Base-by-base conservation (phyloP, 2,888 invertebrate genomes). In the Labia minor region DNA sequence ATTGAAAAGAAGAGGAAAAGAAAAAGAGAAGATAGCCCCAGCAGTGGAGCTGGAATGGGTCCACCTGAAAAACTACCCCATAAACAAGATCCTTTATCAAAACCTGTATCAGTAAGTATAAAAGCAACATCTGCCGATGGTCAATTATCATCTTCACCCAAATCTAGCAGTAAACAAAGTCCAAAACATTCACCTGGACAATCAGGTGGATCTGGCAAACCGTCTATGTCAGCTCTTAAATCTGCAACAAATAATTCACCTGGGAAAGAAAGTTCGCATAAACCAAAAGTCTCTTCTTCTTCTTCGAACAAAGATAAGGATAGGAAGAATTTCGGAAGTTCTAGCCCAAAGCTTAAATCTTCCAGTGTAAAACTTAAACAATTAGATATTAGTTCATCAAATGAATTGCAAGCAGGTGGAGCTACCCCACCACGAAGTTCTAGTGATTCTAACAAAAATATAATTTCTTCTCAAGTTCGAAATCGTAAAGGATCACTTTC, bases 141-240 rank as follows among this genome's bases (percentile, higher is more conserved):
- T 26, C 88, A 88, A 78, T 87, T 86, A 76, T 85, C 86, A 69
- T 83, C 86, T 0, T 89, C 90, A 63, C 88, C 88, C 0, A 87
- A 65, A 65, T 61, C 69, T 3, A 69, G 70, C 16, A 65, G 67
- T 11, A 67, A 67, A 21, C 68, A 81, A 71, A 88, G 90, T 74
- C 88, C 89, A 0, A 85, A 90, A 74, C 87, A 89, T 76, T 89
- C 89, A 4, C 89, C 90, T 0, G 86, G 68, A 8, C 68, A 67
- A 20, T 83, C 85, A 0, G 82, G 86, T 14, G 82, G 84, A 67
- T 87, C 90, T 0, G 92, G 92, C 0, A 93, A 93, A 74, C 92
- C 92, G 0, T 92, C 92, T 74, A 91, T 93, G 90, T 90, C 91
- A 0, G 86, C 92, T 0, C 77, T 92, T 19, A 92, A 92, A 75